Evolutionary conservation across 2,797 vertebrate species (phyloP).

Genomic region (Oceanodroma leucorhoa): DNA sequence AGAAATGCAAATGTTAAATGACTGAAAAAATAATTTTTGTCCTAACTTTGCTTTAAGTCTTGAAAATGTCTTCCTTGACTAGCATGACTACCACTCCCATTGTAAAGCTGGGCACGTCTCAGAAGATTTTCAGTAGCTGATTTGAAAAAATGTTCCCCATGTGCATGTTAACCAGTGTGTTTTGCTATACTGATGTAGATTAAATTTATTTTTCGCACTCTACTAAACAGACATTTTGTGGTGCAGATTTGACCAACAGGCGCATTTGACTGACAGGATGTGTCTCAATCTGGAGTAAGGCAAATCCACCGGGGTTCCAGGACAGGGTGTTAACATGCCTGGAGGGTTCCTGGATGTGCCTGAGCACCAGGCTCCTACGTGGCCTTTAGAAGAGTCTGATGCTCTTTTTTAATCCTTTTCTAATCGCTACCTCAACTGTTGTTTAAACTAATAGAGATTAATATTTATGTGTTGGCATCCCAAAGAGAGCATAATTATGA

Average conservation of each 20-base stretch:
- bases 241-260: background rate
- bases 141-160: background rate
- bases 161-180: background rate
- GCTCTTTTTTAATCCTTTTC: background rate
- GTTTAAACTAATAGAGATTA: background rate
- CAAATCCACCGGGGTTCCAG: background rate
- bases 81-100: background rate
- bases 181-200: background rate
- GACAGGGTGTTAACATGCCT: rapidly evolving
- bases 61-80: background rate
- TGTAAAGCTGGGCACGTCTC: background rate
- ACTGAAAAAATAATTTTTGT: background rate
- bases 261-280: background rate
- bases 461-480: background rate
- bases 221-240: background rate
- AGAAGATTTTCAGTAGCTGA: background rate
- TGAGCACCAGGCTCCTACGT: background rate
- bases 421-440: background rate
- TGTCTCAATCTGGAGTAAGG: background rate
- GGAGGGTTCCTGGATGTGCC: background rate
- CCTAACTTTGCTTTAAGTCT: background rate
- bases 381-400: background rate
- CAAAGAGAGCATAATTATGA: background rate
- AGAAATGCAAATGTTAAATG: background rate
- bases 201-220: background rate